phyloP scores from a whole-genome alignment of 2,888 invertebrate species.

The Plagodis dolabraria region DNA sequence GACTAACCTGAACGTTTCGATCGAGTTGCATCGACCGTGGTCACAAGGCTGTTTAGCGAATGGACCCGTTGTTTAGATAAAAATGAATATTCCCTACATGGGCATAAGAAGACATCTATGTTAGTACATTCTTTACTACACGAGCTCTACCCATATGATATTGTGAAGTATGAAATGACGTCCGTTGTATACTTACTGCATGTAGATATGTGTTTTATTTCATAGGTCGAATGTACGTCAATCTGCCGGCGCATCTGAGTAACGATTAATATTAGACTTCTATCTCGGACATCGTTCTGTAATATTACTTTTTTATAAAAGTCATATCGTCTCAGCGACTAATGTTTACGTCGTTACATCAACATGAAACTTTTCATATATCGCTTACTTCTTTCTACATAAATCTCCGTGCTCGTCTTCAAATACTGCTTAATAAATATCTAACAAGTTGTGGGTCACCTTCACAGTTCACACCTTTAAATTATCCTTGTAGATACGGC shows the following conservation, averaged over 20 bases:
- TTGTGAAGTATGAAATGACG: slow-evolving; percentile 10
- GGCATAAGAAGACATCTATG: too few relatives aligned
- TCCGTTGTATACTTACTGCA: slow-evolving; percentile 42
- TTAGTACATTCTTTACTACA: too few relatives aligned
- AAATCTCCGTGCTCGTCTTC: too few relatives aligned
- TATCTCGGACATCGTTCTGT: slow-evolving; percentile 17
- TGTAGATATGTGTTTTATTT: slow-evolving; percentile 44
- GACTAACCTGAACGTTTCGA: too few relatives aligned
- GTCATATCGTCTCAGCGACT: slow-evolving; percentile 14
- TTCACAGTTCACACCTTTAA: slow-evolving; percentile 13
- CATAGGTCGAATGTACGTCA: slow-evolving; percentile 63
- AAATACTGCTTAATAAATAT: too few relatives aligned
- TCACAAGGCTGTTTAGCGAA: too few relatives aligned
- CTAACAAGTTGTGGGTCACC: neutral
- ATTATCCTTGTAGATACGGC: slow-evolving; percentile 27
- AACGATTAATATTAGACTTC: slow-evolving; percentile 55
- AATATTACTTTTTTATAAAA: slow-evolving; percentile 24
- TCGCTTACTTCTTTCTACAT: too few relatives aligned
- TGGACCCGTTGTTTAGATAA: too few relatives aligned
- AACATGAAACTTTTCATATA: too few relatives aligned
- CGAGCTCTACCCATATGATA: too few relatives aligned
- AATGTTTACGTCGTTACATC: slow-evolving; percentile 15
- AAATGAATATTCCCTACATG: too few relatives aligned
- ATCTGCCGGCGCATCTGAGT: slow-evolving; percentile 60
- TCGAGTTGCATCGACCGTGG: too few relatives aligned